Conservation (phyloP, 2,888 invertebrate species). For the Meliscaeva auricollis region DNA sequence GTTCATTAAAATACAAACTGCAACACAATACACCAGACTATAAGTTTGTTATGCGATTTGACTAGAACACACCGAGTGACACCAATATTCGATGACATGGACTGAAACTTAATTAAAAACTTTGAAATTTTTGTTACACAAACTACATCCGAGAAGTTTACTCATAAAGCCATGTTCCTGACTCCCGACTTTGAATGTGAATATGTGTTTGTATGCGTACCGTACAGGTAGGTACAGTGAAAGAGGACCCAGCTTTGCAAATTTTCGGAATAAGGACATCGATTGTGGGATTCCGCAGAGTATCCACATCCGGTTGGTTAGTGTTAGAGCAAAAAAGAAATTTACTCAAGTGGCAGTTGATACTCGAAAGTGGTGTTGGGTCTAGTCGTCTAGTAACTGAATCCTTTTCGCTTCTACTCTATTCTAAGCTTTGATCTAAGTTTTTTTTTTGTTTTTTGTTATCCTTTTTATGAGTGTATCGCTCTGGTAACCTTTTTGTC, state of each 20-base stretch:
- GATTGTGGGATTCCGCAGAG: constrained; percentile 38
- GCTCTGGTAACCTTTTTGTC: constrained; percentile 21
- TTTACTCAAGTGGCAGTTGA: constrained; percentile 14
- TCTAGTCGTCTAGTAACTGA: neutral
- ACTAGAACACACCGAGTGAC: constrained; percentile 54
- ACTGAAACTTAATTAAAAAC: constrained; percentile 80
- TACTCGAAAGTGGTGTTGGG: neutral
- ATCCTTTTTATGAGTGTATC: constrained; percentile 39
- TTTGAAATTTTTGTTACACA: constrained; percentile 77
- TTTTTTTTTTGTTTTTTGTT: neutral
- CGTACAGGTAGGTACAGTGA: neutral
- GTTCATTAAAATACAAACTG: neutral
- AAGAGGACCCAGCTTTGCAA: neutral
- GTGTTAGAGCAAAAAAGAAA: constrained; percentile 21
- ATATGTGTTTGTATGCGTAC: constrained; percentile 9
- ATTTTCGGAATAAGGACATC: constrained; percentile 31
- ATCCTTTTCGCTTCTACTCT: too few species aligned
- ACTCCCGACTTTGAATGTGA: neutral
- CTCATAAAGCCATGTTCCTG: constrained; percentile 40
- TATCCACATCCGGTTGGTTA: constrained; percentile 16
- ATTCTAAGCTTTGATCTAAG: neutral
- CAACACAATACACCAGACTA: neutral
- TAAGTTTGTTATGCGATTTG: constrained; percentile 44
- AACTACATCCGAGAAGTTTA: constrained; percentile 54
- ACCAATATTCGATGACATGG: constrained; percentile 76